These are phyloP conservation scores for Portunus trituberculatus DNA, from an alignment of 1,140 invertebrate genomes.

Conservation along the genomic window DNA sequence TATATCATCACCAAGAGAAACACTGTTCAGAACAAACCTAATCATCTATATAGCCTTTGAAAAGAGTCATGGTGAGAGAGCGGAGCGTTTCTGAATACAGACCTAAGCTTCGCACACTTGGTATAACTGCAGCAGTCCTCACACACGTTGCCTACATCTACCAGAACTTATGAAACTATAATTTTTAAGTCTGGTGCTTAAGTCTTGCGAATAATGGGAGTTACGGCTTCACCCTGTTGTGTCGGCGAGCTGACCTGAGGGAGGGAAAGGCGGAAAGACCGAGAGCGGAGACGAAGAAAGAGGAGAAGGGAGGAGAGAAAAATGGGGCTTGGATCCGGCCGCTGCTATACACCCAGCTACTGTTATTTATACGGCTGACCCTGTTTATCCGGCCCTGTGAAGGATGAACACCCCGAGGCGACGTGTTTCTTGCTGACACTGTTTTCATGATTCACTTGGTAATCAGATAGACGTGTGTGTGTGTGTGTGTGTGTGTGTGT, in stretches of 20 bases:
- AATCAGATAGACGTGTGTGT: no score
- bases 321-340: background rate
- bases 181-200: conserved; percentile 40
- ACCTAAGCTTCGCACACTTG: no score
- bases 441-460: no score
- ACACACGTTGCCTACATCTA: background rate
- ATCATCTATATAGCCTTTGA: no score
- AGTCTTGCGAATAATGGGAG: conserved; percentile 40
- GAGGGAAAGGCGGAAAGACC: background rate
- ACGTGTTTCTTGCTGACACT: conserved; percentile 3
- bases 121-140: background rate
- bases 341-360: background rate
- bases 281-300: background rate
- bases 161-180: conserved; percentile 16
- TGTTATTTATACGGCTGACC: conserved; percentile 15
- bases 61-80: no score
- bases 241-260: background rate
- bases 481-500: no score
- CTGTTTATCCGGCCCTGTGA: background rate
- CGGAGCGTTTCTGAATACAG: no score
- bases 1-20: no score
- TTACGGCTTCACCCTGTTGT: background rate
- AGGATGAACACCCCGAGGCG: background rate
- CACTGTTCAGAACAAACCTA: no score
- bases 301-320: conserved; percentile 20